phyloP scores from a whole-genome alignment of 64 coral and sea anemone species.

The Exaiptasia diaphana region DNA sequence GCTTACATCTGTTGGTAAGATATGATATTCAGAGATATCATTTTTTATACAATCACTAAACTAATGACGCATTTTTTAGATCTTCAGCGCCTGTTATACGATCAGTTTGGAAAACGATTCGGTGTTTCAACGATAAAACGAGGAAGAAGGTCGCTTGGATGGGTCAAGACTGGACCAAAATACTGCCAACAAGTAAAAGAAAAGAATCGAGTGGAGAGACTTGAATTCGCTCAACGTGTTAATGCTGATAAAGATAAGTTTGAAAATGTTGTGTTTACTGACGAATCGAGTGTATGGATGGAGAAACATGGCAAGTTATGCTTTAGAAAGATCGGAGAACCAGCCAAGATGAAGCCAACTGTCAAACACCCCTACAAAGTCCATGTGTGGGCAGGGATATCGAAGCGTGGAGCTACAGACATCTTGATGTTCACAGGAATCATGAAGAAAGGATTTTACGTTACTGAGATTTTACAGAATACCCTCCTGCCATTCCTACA shows the following conservation, averaged over 20 bases:
- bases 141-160: not conserved
- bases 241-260: not conserved
- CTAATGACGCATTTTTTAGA: too few species aligned
- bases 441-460: not conserved
- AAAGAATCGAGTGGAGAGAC: not conserved
- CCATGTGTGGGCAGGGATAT: slow-evolving; percentile 46
- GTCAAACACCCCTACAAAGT: slow-evolving; percentile 25
- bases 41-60: too few species aligned
- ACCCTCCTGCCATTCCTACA: slow-evolving; percentile 15
- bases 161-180: slow-evolving; percentile 10
- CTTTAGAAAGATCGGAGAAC: slow-evolving; percentile 16
- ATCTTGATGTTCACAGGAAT: slow-evolving; percentile 25
- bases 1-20: not conserved
- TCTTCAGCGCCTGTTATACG: too few species aligned
- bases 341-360: slow-evolving; percentile 4
- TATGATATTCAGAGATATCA: too few species aligned
- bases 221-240: slow-evolving; percentile 12
- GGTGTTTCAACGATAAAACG: too few species aligned
- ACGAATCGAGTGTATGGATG: slow-evolving; percentile 37
- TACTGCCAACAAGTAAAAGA: slow-evolving; percentile 48
- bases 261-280: slow-evolving; percentile 33
- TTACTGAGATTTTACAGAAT: not conserved
- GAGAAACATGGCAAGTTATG: slow-evolving; percentile 32
- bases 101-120: too few species aligned
- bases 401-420: not conserved